Conservation (phyloP, 2,113 vertebrate genomes). For the Genyomyrus donnyi region DNA sequence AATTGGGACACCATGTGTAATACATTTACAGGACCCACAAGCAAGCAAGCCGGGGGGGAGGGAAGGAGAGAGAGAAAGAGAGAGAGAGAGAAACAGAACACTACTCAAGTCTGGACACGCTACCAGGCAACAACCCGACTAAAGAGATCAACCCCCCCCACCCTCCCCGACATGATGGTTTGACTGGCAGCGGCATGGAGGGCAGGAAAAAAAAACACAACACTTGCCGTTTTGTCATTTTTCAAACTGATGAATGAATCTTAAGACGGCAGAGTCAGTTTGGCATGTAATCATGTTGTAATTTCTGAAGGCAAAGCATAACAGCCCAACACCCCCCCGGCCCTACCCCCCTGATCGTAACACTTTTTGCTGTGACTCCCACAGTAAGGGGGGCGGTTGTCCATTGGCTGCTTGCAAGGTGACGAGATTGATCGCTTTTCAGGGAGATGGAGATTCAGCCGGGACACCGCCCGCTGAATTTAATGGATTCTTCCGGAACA, state of each 20-base stretch:
- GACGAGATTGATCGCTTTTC: not conserved
- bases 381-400: not conserved
- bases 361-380: not conserved
- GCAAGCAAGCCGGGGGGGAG: not conserved
- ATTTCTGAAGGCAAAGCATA: not conserved
- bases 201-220: not conserved
- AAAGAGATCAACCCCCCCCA: not conserved
- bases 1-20: constrained; percentile 10
- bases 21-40: not conserved
- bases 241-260: not conserved
- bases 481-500: not conserved
- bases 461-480: not conserved
- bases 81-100: not conserved
- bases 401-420: not conserved
- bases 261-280: not conserved
- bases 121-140: not conserved
- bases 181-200: not conserved
- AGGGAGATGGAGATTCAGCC: not conserved
- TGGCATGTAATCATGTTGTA: not conserved
- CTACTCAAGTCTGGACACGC: not conserved
- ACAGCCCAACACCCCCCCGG: not conserved
- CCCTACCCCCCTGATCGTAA: not conserved
- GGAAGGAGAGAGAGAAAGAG: not conserved
- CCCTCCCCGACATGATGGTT: not conserved
- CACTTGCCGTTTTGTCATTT: not conserved